Conservation (phyloP, 2,797 vertebrate species). For the Coranthus polyacanthus region DNA sequence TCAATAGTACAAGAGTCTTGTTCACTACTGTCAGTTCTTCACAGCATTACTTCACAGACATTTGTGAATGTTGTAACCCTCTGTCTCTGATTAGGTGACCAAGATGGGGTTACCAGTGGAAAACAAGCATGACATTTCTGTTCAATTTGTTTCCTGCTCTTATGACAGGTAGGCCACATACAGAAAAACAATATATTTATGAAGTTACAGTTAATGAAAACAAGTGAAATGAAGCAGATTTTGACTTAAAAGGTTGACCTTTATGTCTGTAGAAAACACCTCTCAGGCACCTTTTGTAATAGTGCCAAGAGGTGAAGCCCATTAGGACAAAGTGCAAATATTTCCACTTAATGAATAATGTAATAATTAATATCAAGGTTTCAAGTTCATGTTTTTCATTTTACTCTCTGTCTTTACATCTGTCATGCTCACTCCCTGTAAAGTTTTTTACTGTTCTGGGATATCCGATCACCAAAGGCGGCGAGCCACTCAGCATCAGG, state of each 20-base stretch:
- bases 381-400: background rate
- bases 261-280: too few species aligned
- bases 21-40: conserved; percentile 2
- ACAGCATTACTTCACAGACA: conserved; percentile 3
- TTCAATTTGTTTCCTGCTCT: conserved; percentile 92
- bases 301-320: too few species aligned
- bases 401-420: background rate
- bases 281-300: too few species aligned
- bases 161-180: conserved; percentile 87
- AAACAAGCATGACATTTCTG: conserved; percentile 81
- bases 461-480: conserved; percentile 82
- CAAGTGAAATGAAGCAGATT: conserved; percentile 1
- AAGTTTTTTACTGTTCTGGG: conserved; percentile 92
- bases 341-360: too few species aligned
- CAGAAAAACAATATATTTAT: too few species aligned
- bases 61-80: conserved; percentile 37
- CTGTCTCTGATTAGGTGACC: conserved; percentile 83
- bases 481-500: conserved; percentile 44
- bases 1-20: conserved; percentile 15
- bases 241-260: too few species aligned
- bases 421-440: conserved; percentile 25
- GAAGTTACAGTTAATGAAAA: too few species aligned
- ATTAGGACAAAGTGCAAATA: too few species aligned
- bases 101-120: conserved; percentile 84
- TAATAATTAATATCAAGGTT: background rate